Conservation (phyloP, 35 echinoderm and acorn worm genomes). For the Lytechinus variegatus region DNA sequence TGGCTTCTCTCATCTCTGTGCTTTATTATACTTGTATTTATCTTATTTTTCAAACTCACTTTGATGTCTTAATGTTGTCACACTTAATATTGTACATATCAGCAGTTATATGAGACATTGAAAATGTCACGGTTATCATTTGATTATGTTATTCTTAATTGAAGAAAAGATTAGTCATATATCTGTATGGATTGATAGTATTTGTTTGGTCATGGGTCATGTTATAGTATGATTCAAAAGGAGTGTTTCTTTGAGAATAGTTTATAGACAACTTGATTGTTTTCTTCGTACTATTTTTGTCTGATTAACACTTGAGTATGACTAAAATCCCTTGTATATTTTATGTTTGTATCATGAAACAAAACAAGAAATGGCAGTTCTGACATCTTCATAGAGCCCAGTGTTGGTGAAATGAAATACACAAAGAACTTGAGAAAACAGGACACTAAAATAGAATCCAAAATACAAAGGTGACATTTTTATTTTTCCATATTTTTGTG, state of each 20-base stretch:
- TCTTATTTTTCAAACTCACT: not conserved
- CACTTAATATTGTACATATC: not conserved
- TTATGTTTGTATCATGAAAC: not conserved
- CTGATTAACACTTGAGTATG: not conserved
- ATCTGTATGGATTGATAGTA: not conserved
- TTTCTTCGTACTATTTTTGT: not conserved
- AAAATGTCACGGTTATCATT: not conserved
- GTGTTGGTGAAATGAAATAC: no score
- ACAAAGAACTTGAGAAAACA: no score
- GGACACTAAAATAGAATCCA: no score
- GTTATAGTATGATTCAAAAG: not conserved
- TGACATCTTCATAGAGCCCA: no score
- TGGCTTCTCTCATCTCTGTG: not conserved
- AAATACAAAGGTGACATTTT: no score
- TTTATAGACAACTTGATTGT: not conserved
- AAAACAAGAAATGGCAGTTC: no score
- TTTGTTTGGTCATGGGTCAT: not conserved
- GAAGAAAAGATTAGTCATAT: not conserved
- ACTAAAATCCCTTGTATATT: not conserved
- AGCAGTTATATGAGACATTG: not conserved
- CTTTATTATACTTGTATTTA: not conserved
- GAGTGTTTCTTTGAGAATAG: not conserved
- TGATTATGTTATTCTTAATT: not conserved
- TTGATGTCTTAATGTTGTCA: not conserved
- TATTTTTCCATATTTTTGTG: not conserved